Percentiles rank a stretch among this genome's conserved stretches.
Conservation (phyloP, 2,797 vertebrate species). For the Molothrus aeneus region DNA sequence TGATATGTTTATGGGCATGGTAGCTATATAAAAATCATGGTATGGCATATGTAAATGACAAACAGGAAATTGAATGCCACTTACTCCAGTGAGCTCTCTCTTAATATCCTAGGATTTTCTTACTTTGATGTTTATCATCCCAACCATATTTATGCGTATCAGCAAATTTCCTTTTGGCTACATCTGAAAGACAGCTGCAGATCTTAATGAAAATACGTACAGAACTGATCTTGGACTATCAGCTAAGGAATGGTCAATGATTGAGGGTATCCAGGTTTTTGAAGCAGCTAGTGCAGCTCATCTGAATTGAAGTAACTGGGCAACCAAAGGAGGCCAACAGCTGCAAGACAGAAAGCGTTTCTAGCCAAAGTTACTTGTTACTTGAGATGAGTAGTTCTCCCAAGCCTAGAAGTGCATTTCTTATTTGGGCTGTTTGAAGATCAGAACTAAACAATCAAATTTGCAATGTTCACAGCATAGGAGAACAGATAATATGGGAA, state of each 20-base stretch:
- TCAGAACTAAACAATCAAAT: neutral
- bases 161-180: slow-evolving; percentile 73
- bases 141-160: slow-evolving; percentile 70
- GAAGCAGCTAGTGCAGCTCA: neutral
- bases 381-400: neutral
- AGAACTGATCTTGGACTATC: slow-evolving; percentile 42
- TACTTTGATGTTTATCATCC: slow-evolving; percentile 69
- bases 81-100: slow-evolving; percentile 43
- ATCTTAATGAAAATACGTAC: slow-evolving; percentile 42
- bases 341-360: neutral
- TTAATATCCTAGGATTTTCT: slow-evolving; percentile 68
- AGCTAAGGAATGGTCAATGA: neutral
- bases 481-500: neutral
- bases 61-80: slow-evolving; percentile 73
- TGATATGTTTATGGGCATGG: slow-evolving; percentile 66
- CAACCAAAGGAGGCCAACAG: neutral
- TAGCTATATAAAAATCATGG: slow-evolving; percentile 62
- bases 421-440: neutral
- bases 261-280: neutral
- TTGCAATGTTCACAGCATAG: neutral
- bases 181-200: slow-evolving; percentile 67
- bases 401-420: neutral
- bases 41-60: slow-evolving; percentile 65
- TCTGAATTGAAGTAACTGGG: neutral
- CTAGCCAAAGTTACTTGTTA: neutral